Percentiles rank a stretch among this genome's conserved stretches.
Conservation (phyloP, 2,888 invertebrate genomes). For the Melanargia galathea region DNA sequence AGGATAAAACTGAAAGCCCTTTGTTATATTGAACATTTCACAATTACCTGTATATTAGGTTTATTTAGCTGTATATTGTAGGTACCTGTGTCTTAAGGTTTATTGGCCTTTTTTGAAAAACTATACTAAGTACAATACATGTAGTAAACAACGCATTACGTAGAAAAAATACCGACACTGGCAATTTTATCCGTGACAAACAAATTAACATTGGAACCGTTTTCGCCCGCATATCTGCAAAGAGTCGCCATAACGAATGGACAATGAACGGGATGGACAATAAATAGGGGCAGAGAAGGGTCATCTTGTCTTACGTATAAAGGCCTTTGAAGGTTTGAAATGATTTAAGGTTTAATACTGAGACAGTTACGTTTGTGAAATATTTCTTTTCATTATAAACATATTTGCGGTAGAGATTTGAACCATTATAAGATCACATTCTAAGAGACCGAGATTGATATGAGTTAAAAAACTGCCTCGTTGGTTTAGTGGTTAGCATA, state of each 20-base stretch:
- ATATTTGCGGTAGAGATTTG: not conserved
- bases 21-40: too few species aligned
- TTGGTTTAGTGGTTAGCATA: too few species aligned
- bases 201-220: slow-evolving; percentile 78
- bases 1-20: too few species aligned
- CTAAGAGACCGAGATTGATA: too few species aligned
- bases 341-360: slow-evolving; percentile 14
- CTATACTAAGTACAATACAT: not conserved
- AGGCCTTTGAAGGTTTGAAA: slow-evolving; percentile 25
- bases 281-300: slow-evolving; percentile 46
- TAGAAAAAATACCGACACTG: slow-evolving; percentile 48
- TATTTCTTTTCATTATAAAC: not conserved
- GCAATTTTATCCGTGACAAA: slow-evolving; percentile 57
- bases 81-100: too few species aligned
- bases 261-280: slow-evolving; percentile 44
- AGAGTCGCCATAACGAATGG: slow-evolving; percentile 49
- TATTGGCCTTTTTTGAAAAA: not conserved
- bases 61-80: too few species aligned
- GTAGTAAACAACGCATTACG: slow-evolving; percentile 4
- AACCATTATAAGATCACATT: too few species aligned
- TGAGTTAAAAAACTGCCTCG: too few species aligned
- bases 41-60: too few species aligned
- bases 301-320: slow-evolving; percentile 36
- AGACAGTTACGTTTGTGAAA: not conserved
- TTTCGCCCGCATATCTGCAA: slow-evolving; percentile 70